A percentile compares a stretch with the other conserved stretches of the same genome.
phyloP scores from a whole-genome alignment of 2,797 vertebrate genomes.

The Sardinella longiceps region DNA sequence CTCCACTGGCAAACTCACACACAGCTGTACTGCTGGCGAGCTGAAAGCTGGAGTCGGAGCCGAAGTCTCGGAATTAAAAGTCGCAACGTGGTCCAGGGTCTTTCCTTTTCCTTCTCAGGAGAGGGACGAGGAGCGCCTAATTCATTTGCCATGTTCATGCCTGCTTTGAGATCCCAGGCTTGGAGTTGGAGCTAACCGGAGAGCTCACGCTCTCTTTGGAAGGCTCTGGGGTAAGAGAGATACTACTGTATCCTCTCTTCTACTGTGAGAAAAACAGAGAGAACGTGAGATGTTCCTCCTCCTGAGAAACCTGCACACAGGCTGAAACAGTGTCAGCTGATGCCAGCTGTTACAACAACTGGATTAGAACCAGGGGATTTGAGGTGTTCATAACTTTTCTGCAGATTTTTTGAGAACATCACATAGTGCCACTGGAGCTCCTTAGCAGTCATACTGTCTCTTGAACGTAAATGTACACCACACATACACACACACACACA shows the following conservation, averaged over 20 bases:
- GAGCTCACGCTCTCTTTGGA: not conserved
- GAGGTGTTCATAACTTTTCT: too few relatives aligned
- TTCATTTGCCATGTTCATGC: not conserved
- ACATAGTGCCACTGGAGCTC: too few relatives aligned
- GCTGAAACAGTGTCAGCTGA: too few relatives aligned
- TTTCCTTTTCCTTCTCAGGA: not conserved
- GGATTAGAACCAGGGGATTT: too few relatives aligned
- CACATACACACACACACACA: not conserved
- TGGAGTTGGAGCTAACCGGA: not conserved
- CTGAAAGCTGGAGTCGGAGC: not conserved
- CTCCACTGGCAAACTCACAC: not conserved
- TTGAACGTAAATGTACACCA: too few relatives aligned
- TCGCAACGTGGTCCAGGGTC: not conserved
- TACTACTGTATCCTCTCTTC: not conserved
- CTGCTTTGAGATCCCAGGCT: not conserved
- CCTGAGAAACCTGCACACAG: too few relatives aligned
- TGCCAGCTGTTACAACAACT: too few relatives aligned
- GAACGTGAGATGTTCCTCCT: not conserved
- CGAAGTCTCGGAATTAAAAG: not conserved
- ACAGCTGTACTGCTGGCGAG: not conserved
- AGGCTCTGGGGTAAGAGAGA: not conserved
- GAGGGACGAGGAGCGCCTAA: not conserved
- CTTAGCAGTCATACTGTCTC: too few relatives aligned
- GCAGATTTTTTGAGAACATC: too few relatives aligned
- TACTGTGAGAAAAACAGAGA: not conserved